phyloP scores from a whole-genome alignment of 2,113 vertebrate species.

The Pteronura brasiliensis region DNA sequence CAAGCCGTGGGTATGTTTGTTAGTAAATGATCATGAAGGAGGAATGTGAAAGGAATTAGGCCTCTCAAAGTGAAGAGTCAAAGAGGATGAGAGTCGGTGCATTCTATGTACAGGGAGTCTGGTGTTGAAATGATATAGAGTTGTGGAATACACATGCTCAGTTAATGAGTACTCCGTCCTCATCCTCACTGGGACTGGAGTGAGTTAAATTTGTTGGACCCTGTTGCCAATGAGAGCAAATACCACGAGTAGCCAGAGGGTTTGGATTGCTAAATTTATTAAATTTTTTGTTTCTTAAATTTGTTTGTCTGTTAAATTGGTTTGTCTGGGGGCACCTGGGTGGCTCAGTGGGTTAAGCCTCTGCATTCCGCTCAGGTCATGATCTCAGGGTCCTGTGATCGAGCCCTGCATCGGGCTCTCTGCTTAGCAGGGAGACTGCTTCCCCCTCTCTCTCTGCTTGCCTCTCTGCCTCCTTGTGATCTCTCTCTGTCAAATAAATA shows the following conservation, averaged over 20 bases:
- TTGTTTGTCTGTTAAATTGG: neutral
- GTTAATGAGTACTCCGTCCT: neutral
- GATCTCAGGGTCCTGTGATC: too few species aligned
- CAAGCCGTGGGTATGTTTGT: neutral
- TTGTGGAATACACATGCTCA: neutral
- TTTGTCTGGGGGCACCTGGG: too few species aligned
- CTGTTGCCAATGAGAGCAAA: neutral
- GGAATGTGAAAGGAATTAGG: neutral
- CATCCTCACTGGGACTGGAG: too few species aligned
- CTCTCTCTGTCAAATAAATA: too few species aligned
- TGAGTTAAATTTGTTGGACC: neutral
- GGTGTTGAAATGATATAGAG: neutral
- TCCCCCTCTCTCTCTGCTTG: too few species aligned
- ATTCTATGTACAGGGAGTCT: neutral
- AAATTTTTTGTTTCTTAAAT: neutral
- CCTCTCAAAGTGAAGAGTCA: neutral
- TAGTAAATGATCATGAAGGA: constrained; percentile 18
- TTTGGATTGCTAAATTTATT: too few species aligned
- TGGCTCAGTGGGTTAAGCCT: too few species aligned
- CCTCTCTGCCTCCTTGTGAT: too few species aligned
- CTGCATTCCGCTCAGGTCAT: too few species aligned
- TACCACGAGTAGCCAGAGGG: neutral
- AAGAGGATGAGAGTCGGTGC: neutral
- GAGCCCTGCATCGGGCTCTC: too few species aligned
- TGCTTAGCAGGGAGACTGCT: too few species aligned